Conservation (phyloP, 2,888 invertebrate species). For the Sinhomidia bicolor region DNA sequence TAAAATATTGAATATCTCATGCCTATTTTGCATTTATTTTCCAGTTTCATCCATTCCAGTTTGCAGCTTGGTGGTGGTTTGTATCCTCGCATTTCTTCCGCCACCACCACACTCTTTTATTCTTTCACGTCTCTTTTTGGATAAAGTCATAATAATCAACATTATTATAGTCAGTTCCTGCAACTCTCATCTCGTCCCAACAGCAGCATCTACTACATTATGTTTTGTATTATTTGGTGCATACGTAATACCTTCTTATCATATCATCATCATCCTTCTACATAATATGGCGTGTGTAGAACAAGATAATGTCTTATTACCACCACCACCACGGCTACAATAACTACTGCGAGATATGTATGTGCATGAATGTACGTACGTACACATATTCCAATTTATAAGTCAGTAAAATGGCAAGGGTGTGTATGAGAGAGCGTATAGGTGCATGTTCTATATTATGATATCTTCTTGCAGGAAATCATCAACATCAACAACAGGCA, state of each 20-base stretch:
- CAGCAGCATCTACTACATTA: neutral
- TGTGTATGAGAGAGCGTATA: neutral
- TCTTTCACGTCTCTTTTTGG: constrained; percentile 6
- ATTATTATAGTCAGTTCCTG: constrained; percentile 28
- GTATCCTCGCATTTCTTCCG: neutral
- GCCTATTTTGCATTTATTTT: constrained; percentile 22
- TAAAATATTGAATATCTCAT: constrained; percentile 10
- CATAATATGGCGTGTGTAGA: neutral
- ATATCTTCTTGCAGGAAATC: constrained; percentile 21
- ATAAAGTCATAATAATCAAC: constrained; percentile 19
- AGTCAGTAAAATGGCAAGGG: neutral
- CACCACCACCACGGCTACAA: too few relatives aligned
- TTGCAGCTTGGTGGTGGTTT: neutral
- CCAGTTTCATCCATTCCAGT: constrained; percentile 2
- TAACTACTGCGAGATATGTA: too few relatives aligned
- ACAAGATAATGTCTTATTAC: constrained; percentile 4
- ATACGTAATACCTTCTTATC: constrained; percentile 26
- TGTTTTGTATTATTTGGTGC: neutral
- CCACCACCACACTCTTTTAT: neutral
- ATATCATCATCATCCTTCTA: too few relatives aligned
- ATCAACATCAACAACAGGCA: constrained; percentile 1
- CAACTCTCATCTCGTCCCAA: neutral
- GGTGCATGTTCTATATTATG: neutral
- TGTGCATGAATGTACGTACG: too few relatives aligned
- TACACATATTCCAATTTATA: too few relatives aligned